Conservation (phyloP, 2,888 invertebrate species). For the Chironomus tentans region DNA sequence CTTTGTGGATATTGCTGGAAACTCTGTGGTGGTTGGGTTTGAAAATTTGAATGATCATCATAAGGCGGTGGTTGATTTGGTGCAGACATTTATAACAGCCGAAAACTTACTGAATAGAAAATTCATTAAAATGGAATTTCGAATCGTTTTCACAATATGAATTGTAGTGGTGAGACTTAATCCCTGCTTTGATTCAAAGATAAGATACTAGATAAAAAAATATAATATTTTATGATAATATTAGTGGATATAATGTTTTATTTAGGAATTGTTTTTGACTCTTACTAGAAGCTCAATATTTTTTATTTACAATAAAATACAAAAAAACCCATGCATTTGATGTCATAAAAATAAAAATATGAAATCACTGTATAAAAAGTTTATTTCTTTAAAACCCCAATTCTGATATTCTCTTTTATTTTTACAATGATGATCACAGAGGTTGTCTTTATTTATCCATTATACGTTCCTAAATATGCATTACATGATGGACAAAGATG, state of each 20-base stretch:
- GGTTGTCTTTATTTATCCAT: background rate
- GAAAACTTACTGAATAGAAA: background rate
- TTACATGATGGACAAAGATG: slow-evolving; percentile 4
- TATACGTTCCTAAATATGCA: slow-evolving; percentile 3
- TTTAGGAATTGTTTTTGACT: background rate
- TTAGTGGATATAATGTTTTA: background rate
- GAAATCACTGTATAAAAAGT: too few relatives aligned
- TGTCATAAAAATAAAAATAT: too few relatives aligned
- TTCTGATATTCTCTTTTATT: background rate
- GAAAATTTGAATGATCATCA: background rate
- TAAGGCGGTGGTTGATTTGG: background rate
- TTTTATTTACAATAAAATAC: too few relatives aligned
- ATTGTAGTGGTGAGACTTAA: background rate
- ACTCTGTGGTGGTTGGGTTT: background rate
- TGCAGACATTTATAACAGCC: background rate
- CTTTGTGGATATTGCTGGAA: background rate
- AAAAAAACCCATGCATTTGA: too few relatives aligned
- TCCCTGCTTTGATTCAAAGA: background rate
- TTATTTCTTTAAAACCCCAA: too few relatives aligned
- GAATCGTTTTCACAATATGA: background rate
- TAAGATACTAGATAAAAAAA: background rate
- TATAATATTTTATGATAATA: background rate
- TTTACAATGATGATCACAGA: background rate
- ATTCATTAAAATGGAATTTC: background rate
- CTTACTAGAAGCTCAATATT: too few relatives aligned